Conservation (phyloP, 2,888 invertebrate species). For the Heliconius cydno region DNA sequence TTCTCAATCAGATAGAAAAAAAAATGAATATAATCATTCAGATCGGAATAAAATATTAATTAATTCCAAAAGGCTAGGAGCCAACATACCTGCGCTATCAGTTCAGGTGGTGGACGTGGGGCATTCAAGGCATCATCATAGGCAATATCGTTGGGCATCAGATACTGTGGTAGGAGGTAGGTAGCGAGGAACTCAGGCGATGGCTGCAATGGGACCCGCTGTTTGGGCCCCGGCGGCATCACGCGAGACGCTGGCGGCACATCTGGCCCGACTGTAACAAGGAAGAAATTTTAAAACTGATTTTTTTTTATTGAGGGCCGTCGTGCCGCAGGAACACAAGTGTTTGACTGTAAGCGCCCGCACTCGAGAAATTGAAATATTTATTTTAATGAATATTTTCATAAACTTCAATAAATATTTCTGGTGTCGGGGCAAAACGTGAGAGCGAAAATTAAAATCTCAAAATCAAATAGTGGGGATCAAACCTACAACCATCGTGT, state of each 20-base stretch:
- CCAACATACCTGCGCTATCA: conserved; percentile 28
- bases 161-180: conserved; percentile 30
- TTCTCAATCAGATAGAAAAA: too few relatives aligned
- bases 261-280: neutral
- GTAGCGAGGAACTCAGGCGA: conserved; percentile 17
- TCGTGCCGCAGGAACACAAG: too few relatives aligned
- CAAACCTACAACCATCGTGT: too few relatives aligned
- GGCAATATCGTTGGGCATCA: conserved; percentile 32
- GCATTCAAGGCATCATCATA: conserved; percentile 29
- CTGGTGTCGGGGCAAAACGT: too few relatives aligned
- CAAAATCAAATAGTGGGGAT: too few relatives aligned
- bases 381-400: too few relatives aligned
- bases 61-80: neutral
- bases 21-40: neutral
- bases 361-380: too few relatives aligned
- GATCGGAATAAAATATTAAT: neutral
- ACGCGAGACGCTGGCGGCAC: neutral
- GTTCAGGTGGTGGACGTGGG: conserved; percentile 24
- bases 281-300: neutral
- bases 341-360: too few relatives aligned
- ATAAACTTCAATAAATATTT: too few relatives aligned
- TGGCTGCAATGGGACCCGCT: neutral
- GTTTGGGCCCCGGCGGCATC: neutral
- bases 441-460: too few relatives aligned
- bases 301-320: too few relatives aligned